A percentile compares a stretch with the other conserved stretches of the same genome.
Conservation (phyloP, 2,888 invertebrate species). For the Sceliomorpha sp. region DNA sequence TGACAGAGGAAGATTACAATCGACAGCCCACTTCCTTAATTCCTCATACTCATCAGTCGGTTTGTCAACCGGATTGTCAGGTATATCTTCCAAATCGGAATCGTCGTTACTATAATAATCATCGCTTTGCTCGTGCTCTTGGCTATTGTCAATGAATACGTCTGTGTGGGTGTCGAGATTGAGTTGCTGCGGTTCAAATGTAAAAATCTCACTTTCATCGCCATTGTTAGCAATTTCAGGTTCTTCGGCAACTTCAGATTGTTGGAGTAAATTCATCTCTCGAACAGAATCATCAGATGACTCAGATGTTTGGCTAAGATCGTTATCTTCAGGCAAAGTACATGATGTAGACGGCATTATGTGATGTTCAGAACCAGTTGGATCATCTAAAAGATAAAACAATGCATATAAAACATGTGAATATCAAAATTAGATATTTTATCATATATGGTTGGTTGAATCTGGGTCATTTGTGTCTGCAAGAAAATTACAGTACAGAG, state of each 20-base stretch:
- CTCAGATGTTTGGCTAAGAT: background rate
- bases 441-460: background rate
- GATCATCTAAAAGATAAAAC: background rate
- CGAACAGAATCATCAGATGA: background rate
- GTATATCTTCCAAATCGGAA: slow-evolving; percentile 17
- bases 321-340: slow-evolving; percentile 1
- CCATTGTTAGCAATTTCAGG: slow-evolving; percentile 3
- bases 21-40: slow-evolving; percentile 25
- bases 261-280: slow-evolving; percentile 1
- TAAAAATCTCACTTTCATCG: slow-evolving; percentile 6
- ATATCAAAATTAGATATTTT: background rate
- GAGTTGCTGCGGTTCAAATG: background rate
- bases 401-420: too few relatives aligned
- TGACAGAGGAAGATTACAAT: slow-evolving; percentile 17
- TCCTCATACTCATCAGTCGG: slow-evolving; percentile 13
- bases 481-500: background rate
- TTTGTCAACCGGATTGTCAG: slow-evolving; percentile 11
- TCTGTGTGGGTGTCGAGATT: background rate
- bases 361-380: slow-evolving; percentile 10
- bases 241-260: slow-evolving; percentile 5
- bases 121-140: slow-evolving; percentile 19
- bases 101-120: slow-evolving; percentile 27
- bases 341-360: slow-evolving; percentile 7
- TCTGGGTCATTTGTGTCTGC: background rate
- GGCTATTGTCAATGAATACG: background rate